phyloP scores from a whole-genome alignment of 2,113 vertebrate species.

The Poeciliopsis occidentalis region DNA sequence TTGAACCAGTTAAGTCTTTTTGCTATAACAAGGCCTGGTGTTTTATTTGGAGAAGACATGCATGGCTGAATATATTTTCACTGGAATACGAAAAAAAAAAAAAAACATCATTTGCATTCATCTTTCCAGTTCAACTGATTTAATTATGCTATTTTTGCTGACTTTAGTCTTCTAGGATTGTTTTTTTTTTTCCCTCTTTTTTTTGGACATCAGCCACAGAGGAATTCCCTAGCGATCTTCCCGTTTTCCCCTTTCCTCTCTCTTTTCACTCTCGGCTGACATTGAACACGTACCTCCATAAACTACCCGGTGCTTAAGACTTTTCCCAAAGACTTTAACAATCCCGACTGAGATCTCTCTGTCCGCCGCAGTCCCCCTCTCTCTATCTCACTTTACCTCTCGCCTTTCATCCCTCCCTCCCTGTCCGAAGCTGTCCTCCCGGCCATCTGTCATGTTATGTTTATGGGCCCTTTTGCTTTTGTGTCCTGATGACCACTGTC shows the following conservation, averaged over 20 bases:
- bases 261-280: slow-evolving; percentile 48
- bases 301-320: slow-evolving; percentile 48
- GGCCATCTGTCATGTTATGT: slow-evolving; percentile 82
- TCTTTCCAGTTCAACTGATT: slow-evolving; percentile 21
- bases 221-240: slow-evolving; percentile 32
- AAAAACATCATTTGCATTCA: slow-evolving; percentile 9
- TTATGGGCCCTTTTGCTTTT: slow-evolving; percentile 81
- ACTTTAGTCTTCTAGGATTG: slow-evolving; percentile 4
- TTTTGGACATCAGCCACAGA: slow-evolving; percentile 25
- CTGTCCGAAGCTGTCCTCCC: slow-evolving; percentile 73
- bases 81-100: background rate
- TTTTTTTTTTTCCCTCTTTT: background rate
- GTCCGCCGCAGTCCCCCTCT: slow-evolving; percentile 57
- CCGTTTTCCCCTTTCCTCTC: slow-evolving; percentile 28
- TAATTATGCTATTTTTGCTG: slow-evolving; percentile 8
- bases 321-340: slow-evolving; percentile 54
- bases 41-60: background rate
- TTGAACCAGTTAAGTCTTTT: background rate
- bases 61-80: slow-evolving; percentile 7
- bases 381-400: slow-evolving; percentile 67
- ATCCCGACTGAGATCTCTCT: slow-evolving; percentile 68
- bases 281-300: slow-evolving; percentile 60
- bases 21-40: background rate
- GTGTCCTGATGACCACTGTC: slow-evolving; percentile 83
- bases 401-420: slow-evolving; percentile 68